Percentiles rank a stretch among this genome's conserved stretches.
phyloP scores from a whole-genome alignment of 2,888 invertebrate genomes.

The Amphipyra berbera region DNA sequence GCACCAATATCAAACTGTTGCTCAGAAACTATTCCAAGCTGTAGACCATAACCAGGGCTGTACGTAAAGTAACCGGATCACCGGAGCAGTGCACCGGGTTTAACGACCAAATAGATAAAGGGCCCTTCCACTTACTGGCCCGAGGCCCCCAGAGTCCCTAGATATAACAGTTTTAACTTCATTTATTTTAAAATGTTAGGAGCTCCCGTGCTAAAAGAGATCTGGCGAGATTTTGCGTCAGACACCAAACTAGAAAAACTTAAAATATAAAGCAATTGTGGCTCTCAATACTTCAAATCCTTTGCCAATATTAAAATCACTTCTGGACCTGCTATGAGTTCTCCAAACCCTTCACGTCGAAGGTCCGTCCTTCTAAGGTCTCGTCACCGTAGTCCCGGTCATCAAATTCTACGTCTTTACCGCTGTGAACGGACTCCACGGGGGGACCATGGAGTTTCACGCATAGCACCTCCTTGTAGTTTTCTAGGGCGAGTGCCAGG shows the following conservation, averaged over 20 bases:
- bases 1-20: too few relatives aligned
- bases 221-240: background rate
- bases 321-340: slow-evolving; percentile 72
- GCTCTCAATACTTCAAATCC: slow-evolving; percentile 37
- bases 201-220: too few relatives aligned
- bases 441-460: slow-evolving; percentile 89
- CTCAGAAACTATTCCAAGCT: too few relatives aligned
- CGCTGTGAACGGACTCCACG: slow-evolving; percentile 76
- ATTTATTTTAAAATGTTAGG: too few relatives aligned
- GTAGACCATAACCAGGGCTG: too few relatives aligned
- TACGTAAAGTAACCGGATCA: too few relatives aligned
- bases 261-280: slow-evolving; percentile 29
- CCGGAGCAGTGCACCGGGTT: too few relatives aligned
- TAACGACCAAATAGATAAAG: too few relatives aligned
- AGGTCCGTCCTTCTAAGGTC: slow-evolving; percentile 77
- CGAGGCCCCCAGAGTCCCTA: too few relatives aligned
- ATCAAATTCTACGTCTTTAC: slow-evolving; percentile 87
- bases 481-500: slow-evolving; percentile 92
- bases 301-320: slow-evolving; percentile 19
- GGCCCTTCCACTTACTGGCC: too few relatives aligned
- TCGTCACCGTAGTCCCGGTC: slow-evolving; percentile 84
- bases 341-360: slow-evolving; percentile 88
- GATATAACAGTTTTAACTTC: too few relatives aligned
- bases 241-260: background rate
- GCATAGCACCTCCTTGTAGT: slow-evolving; percentile 91